Evolutionary conservation across 2,797 vertebrate species (phyloP).

Genomic region (Phaenicophaeus curvirostris): DNA sequence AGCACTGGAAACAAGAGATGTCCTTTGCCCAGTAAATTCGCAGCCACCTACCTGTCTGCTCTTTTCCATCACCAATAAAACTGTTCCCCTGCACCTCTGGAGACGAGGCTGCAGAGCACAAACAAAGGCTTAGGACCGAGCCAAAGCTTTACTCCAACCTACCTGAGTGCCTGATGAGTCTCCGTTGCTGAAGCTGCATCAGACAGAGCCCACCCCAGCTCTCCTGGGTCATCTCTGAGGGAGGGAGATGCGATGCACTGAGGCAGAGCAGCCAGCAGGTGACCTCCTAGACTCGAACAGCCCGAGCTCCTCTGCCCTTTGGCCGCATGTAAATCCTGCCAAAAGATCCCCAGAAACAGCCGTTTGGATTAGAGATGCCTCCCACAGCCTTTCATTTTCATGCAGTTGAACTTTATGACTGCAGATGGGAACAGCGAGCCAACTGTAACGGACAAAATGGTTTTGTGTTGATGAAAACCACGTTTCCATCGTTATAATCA

Average conservation of each 20-base stretch:
- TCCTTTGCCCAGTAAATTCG: background rate
- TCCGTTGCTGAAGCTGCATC: background rate
- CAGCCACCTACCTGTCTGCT: background rate
- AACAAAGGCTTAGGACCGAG: background rate
- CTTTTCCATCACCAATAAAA: background rate
- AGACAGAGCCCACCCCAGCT: too few relatives aligned
- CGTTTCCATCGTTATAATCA: background rate
- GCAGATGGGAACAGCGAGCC: background rate
- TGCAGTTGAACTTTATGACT: background rate
- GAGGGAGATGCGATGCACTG: too few relatives aligned
- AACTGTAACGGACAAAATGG: background rate
- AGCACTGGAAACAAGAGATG: background rate
- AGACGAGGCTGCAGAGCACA: background rate
- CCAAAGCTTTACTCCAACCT: background rate
- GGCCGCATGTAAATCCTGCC: too few relatives aligned
- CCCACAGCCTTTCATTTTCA: background rate
- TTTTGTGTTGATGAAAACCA: background rate
- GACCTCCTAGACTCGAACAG: too few relatives aligned
- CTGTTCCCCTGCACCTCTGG: background rate
- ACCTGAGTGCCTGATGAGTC: accelerated
- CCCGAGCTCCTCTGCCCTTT: too few relatives aligned
- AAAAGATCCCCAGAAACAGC: too few relatives aligned
- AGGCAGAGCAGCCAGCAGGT: too few relatives aligned
- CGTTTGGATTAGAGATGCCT: background rate
- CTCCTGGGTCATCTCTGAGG: background rate